Evolutionary conservation across 2,113 vertebrate genomes (phyloP).

Genomic region (Menura novaehollandiae): DNA sequence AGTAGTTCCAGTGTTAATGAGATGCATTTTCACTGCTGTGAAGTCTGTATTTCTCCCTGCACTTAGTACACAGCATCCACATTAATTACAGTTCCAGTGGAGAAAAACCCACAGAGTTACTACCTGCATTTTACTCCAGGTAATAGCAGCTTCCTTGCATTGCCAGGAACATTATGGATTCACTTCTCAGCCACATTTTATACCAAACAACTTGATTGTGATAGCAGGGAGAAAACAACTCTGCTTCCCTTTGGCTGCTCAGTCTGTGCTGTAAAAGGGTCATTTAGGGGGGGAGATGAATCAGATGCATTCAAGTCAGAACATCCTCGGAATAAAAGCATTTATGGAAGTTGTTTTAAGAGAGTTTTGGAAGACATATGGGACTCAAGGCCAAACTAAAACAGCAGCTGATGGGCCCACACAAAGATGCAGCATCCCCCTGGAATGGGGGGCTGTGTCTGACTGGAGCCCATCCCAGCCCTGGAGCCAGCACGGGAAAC

Average conservation of each 20-base stretch:
- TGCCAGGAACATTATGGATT: slow-evolving; percentile 45
- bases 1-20: slow-evolving; percentile 49
- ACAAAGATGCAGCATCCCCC: not conserved
- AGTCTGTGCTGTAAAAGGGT: not conserved
- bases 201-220: slow-evolving; percentile 35
- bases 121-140: slow-evolving; percentile 33
- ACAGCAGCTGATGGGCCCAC: not conserved
- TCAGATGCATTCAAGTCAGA: not conserved
- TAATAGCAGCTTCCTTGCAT: slow-evolving; percentile 21
- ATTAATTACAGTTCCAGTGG: slow-evolving; percentile 58
- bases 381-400: not conserved
- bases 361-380: not conserved
- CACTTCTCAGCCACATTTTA: slow-evolving; percentile 35
- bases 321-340: not conserved
- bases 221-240: slow-evolving; percentile 12
- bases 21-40: slow-evolving; percentile 54
- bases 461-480: not conserved
- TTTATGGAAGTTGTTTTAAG: not conserved
- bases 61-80: slow-evolving; percentile 44
- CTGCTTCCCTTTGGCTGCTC: not conserved
- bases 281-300: not conserved
- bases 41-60: slow-evolving; percentile 43
- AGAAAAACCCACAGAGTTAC: slow-evolving; percentile 37
- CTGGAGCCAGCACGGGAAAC: not conserved
- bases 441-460: too few species aligned